These are phyloP conservation scores for Molossus alvarezi DNA, from an alignment of 2,797 vertebrate species.

Conservation along the genomic window DNA sequence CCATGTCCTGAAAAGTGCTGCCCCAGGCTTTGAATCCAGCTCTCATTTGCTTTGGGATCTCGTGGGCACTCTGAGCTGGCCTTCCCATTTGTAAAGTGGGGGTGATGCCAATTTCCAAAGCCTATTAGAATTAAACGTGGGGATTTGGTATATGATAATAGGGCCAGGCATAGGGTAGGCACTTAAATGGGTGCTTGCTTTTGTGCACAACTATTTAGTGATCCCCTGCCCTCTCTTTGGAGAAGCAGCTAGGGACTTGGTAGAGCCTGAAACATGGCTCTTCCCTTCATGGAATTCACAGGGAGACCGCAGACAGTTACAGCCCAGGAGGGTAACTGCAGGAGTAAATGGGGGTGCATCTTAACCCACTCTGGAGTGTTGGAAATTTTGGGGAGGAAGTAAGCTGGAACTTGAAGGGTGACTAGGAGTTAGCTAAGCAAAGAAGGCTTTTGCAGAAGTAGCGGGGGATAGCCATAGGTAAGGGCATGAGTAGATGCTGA, in stretches of 20 bases:
- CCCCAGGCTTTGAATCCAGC: conserved; percentile 53
- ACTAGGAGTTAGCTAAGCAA: conserved; percentile 23
- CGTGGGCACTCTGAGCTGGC: background rate
- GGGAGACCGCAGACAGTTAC: background rate
- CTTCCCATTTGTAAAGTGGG: conserved; percentile 45
- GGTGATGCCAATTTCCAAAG: conserved; percentile 41
- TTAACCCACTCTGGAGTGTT: background rate
- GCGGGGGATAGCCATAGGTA: background rate
- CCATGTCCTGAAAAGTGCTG: conserved; percentile 58
- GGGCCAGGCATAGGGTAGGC: background rate
- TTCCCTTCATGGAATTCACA: conserved; percentile 1
- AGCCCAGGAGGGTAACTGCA: background rate
- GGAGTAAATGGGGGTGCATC: background rate
- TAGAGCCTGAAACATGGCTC: background rate
- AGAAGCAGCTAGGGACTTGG: background rate
- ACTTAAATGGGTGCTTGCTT: background rate
- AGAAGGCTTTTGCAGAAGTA: background rate
- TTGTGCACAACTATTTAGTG: background rate
- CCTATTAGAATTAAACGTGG: background rate
- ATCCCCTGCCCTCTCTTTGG: background rate
- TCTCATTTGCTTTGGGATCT: conserved; percentile 36
- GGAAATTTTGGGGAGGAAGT: background rate
- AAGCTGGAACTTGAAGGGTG: conserved; percentile 21
- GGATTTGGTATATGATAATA: background rate
- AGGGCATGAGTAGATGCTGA: background rate